Base-by-base conservation (phyloP, 2,888 invertebrate genomes). In the Octodonta nipae region DNA sequence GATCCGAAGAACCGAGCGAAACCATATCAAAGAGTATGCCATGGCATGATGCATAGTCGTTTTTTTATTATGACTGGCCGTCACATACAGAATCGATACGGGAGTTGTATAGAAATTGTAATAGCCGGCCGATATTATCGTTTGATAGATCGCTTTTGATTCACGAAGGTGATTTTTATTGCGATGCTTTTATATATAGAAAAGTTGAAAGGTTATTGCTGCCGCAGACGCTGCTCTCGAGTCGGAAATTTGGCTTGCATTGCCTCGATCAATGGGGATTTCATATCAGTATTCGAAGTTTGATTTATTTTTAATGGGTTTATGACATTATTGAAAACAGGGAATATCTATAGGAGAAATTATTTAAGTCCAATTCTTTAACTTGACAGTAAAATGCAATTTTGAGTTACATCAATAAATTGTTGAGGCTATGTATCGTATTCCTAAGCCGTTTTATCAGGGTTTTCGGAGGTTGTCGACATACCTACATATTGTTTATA, bases 91-190 rank as follows among this genome's bases (percentile, higher is more conserved):
- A 49, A 46, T 44, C 47, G 47, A 50, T 45, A 44, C 38, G 29
- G 38, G 44, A 44, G 43, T n/a, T n/a, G n/a, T n/a, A n/a, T 41
- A 49, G 47, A 51, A 49, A 46, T 51, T 51, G 49, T 51, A 54
- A 52, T 52, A 53, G 53, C 50, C 47, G 41, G 33, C 53, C 51
- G 56, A 59, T 58, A 58, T 57, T 59, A 59, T 58, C 58, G 50
- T 47, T 51, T 59, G 59, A 59, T 59, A 50, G 57, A 59, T 59
- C 48, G 58, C 49, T 47, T 48, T 45, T 54, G 55, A 56, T 58
- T 55, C 55, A 55, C 48, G 53, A 46, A 58, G 55, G 58, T 59
- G 58, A 58, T 58, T 56, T 59, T 58, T 58, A 58, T 58, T 58
- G 55, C 55, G 40, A 40, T 43, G 46, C 47, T 51, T 51, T 22